Conservation (phyloP, 2,888 invertebrate genomes). For the Cheiracanthium punctorium region DNA sequence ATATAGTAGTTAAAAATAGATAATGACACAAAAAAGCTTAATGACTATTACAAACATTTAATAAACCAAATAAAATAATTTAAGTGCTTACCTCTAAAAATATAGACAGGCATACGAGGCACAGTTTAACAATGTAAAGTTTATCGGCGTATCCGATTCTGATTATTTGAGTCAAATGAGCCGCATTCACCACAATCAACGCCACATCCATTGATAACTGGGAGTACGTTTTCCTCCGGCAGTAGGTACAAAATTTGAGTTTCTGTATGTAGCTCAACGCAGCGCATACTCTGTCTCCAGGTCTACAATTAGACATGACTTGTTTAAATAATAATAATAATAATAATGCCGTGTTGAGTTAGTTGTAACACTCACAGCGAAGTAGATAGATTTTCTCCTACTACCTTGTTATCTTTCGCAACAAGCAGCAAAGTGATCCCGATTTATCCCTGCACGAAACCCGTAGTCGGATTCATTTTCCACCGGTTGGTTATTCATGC, state of each 20-base stretch:
- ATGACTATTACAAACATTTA: too few relatives aligned
- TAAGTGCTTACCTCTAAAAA: slow-evolving; percentile 56
- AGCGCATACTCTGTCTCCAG: slow-evolving; percentile 28
- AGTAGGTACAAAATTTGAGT: slow-evolving; percentile 46
- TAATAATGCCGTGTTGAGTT: too few relatives aligned
- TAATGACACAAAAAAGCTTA: too few relatives aligned
- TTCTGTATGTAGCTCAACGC: slow-evolving; percentile 35
- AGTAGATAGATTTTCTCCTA: too few relatives aligned
- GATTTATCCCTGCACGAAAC: too few relatives aligned
- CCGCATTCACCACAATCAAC: slow-evolving; percentile 41
- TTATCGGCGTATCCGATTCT: slow-evolving; percentile 21
- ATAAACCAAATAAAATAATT: neutral
- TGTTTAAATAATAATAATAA: too few relatives aligned
- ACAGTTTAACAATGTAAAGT: slow-evolving; percentile 32
- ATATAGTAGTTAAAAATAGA: too few relatives aligned
- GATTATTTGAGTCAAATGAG: slow-evolving; percentile 36
- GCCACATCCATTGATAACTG: slow-evolving; percentile 52
- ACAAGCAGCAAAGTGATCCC: too few relatives aligned
- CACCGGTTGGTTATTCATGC: too few relatives aligned
- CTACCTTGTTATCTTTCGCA: too few relatives aligned
- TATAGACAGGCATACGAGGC: slow-evolving; percentile 36
- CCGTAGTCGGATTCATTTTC: too few relatives aligned
- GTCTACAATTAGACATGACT: slow-evolving; percentile 9
- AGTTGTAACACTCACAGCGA: too few relatives aligned
- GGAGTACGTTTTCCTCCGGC: slow-evolving; percentile 43